Conservation (phyloP, 2,797 vertebrate genomes). For the Platyrinchus mystaceus region DNA sequence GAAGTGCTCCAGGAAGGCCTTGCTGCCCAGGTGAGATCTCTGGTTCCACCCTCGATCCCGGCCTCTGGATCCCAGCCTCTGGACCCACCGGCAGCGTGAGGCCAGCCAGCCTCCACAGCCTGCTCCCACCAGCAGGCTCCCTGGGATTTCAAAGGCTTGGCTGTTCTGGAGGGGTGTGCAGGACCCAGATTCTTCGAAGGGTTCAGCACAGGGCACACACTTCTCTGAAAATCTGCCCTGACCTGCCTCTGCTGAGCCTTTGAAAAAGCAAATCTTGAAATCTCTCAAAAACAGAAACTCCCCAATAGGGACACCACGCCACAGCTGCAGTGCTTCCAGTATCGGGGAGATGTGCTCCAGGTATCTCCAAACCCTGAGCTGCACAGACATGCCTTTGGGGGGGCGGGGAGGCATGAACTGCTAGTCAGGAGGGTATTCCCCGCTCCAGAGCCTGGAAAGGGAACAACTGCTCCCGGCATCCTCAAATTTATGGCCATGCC, state of each 20-base stretch:
- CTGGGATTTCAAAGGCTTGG: background rate
- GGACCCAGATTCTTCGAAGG: background rate
- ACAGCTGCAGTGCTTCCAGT: background rate
- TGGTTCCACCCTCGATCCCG: background rate
- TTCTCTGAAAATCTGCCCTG: background rate
- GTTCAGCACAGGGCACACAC: background rate
- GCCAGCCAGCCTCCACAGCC: background rate
- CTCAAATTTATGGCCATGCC: background rate
- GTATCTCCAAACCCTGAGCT: constrained; percentile 2
- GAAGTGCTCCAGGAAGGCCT: background rate
- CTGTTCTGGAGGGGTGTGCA: background rate
- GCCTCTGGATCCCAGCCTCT: background rate
- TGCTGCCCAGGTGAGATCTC: background rate
- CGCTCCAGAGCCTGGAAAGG: background rate
- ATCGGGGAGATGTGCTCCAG: background rate
- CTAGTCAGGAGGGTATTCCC: background rate
- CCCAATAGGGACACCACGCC: background rate
- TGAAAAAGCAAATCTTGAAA: constrained; percentile 38
- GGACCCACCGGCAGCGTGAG: fast-evolving
- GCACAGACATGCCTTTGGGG: background rate
- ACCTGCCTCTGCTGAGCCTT: constrained; percentile 50
- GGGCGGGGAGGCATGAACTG: background rate
- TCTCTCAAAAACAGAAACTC: constrained; percentile 51
- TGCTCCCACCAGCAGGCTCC: background rate
- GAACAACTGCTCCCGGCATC: background rate